These are phyloP conservation scores for Andrena marginata DNA, from an alignment of 2,888 invertebrate species.

Conservation along the genomic window DNA sequence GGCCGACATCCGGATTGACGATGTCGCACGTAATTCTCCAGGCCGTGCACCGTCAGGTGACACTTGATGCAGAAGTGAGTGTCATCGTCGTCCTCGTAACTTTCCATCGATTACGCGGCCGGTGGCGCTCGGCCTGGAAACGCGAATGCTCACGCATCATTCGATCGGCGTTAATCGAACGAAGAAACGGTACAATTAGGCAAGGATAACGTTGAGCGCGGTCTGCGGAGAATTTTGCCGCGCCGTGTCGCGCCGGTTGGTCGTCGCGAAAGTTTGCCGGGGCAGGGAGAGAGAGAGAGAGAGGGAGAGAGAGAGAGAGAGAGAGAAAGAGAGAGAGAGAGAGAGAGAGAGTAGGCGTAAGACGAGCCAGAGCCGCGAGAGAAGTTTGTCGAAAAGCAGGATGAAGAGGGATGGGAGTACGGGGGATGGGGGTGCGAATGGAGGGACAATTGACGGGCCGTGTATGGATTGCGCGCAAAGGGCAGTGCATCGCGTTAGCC, in stretches of 20 bases:
- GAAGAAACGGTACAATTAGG: neutral
- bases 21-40: constrained; percentile 95
- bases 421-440: neutral
- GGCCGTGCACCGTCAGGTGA: constrained; percentile 92
- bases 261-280: neutral
- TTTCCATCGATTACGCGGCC: constrained; percentile 71
- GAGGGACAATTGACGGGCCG: constrained; percentile 25
- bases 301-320: no score
- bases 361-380: neutral
- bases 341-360: neutral
- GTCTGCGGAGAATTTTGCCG: neutral
- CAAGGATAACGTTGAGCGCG: neutral
- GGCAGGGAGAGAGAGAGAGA: neutral
- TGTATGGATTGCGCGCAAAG: constrained; percentile 49
- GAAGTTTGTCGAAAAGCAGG: constrained; percentile 18
- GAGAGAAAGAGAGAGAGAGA: no score
- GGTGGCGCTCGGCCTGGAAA: neutral
- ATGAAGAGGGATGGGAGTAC: neutral
- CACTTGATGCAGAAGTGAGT: constrained; percentile 96
- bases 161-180: neutral
- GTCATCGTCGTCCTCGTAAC: constrained; percentile 91
- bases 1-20: constrained; percentile 88
- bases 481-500: constrained; percentile 80
- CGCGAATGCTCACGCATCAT: neutral
- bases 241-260: no score